Evolutionary conservation across 2,113 vertebrate species (phyloP).

Genomic region (Rhizomys pruinosus): DNA sequence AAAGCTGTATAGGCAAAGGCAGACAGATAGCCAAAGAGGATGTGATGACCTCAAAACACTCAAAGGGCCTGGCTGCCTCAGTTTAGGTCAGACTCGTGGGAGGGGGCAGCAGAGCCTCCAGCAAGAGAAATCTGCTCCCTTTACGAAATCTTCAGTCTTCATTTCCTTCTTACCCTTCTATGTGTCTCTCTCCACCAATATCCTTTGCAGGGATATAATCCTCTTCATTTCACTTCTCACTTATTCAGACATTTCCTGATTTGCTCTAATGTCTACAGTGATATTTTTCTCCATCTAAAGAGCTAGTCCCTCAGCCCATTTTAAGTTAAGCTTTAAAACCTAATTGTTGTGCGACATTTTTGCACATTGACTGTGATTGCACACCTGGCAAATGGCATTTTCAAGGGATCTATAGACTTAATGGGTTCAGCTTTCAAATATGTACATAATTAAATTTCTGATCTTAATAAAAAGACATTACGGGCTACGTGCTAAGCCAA

Average conservation of each 20-base stretch:
- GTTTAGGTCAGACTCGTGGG: fast-evolving
- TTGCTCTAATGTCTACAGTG: background rate
- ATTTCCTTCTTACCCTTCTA: background rate
- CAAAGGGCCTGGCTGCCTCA: background rate
- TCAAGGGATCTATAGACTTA: conserved; percentile 53
- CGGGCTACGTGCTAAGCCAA: conserved; percentile 8
- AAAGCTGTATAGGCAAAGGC: background rate
- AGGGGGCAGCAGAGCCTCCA: background rate
- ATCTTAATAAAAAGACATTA: conserved; percentile 58
- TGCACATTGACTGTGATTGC: conserved; percentile 22
- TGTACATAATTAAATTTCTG: conserved; percentile 61
- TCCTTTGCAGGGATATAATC: background rate
- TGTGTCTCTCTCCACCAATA: background rate
- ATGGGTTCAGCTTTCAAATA: conserved; percentile 46
- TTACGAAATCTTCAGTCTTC: background rate
- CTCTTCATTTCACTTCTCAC: conserved; percentile 32
- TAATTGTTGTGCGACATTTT: conserved; percentile 29
- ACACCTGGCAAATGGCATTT: conserved; percentile 64
- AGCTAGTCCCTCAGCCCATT: background rate
- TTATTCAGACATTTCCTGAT: conserved; percentile 9
- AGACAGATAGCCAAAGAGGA: background rate
- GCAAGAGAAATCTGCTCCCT: too few relatives aligned
- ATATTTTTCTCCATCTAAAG: conserved; percentile 50
- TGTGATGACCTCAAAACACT: background rate
- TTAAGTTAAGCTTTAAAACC: conserved; percentile 53